phyloP scores from a whole-genome alignment of 2,888 invertebrate genomes.

The Cryptocephalus primarius region DNA sequence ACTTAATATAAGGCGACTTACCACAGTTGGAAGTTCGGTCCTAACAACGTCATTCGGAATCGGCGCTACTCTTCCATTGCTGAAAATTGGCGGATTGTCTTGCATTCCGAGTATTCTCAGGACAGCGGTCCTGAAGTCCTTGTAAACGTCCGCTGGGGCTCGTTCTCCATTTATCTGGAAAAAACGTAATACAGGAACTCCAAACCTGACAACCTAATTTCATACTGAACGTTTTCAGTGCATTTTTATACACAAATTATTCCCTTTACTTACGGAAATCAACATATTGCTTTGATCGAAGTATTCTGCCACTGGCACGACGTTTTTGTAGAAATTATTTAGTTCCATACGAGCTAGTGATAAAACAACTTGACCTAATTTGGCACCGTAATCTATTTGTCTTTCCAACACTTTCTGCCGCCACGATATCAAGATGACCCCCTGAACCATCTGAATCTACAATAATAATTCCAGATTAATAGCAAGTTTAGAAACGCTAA shows the following conservation, averaged over 20 bases:
- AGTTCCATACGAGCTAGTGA: slow-evolving; percentile 81
- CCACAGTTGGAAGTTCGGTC: slow-evolving; percentile 32
- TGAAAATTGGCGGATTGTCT: slow-evolving; percentile 51
- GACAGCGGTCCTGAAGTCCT: slow-evolving; percentile 70
- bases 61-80: slow-evolving; percentile 49
- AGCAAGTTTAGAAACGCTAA: no score
- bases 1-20: slow-evolving; percentile 16
- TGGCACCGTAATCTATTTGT: slow-evolving; percentile 83
- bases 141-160: slow-evolving; percentile 76
- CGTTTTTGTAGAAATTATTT: slow-evolving; percentile 78
- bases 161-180: slow-evolving; percentile 76
- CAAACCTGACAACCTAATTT: no score
- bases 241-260: no score
- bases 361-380: slow-evolving; percentile 75
- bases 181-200: no score
- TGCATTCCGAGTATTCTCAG: slow-evolving; percentile 63
- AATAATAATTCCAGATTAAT: slow-evolving; percentile 13
- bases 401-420: slow-evolving; percentile 74
- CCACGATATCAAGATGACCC: slow-evolving; percentile 79
- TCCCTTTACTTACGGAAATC: slow-evolving; percentile 44
- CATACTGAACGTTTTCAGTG: no score
- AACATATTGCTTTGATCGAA: slow-evolving; percentile 79
- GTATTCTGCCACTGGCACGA: slow-evolving; percentile 84
- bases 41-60: slow-evolving; percentile 40
- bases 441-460: slow-evolving; percentile 80